These are phyloP conservation scores for Pedicia rivosa DNA, from an alignment of 2,888 invertebrate species.

Conservation along the genomic window DNA sequence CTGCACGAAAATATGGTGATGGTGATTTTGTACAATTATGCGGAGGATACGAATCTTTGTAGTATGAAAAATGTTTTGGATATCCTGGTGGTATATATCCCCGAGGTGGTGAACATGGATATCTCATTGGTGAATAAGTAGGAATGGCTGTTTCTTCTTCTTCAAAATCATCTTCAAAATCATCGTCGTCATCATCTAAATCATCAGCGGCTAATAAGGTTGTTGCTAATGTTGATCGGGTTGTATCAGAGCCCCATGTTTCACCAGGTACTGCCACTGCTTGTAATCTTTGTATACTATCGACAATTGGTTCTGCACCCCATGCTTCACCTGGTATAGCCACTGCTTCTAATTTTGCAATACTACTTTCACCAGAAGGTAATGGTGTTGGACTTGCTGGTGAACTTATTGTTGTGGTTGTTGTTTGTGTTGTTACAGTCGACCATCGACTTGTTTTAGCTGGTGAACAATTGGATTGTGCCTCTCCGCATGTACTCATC, in stretches of 20 bases:
- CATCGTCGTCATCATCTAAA: slow-evolving; percentile 28
- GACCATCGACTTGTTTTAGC: slow-evolving; percentile 41
- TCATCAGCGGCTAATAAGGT: slow-evolving; percentile 28
- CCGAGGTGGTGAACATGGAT: slow-evolving; percentile 11
- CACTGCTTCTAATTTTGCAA: slow-evolving; percentile 31
- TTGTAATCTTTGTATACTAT: slow-evolving; percentile 48
- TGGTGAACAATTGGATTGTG: slow-evolving; percentile 34
- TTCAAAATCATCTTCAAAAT: slow-evolving; percentile 31
- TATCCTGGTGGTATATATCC: slow-evolving; percentile 20
- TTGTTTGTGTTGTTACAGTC: slow-evolving; percentile 20
- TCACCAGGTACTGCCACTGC: slow-evolving; percentile 52
- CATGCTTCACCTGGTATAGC: slow-evolving; percentile 25
- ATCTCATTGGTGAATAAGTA: slow-evolving; percentile 24
- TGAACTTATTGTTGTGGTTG: slow-evolving; percentile 15
- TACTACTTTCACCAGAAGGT: slow-evolving; percentile 17
- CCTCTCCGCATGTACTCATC: slow-evolving; percentile 32
- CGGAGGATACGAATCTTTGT: slow-evolving; percentile 30
- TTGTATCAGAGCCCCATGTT: slow-evolving; percentile 34
- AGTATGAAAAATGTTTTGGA: slow-evolving; percentile 26
- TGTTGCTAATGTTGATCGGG: slow-evolving; percentile 28
- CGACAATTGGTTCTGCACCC: slow-evolving; percentile 22
- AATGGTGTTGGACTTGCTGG: slow-evolving; percentile 8
- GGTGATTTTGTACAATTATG: slow-evolving; percentile 30
- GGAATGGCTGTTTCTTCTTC: slow-evolving; percentile 31
- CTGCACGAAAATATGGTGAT: slow-evolving; percentile 17